Evolutionary conservation across 2,113 vertebrate genomes (phyloP).

Genomic region (Bos taurus): DNA sequence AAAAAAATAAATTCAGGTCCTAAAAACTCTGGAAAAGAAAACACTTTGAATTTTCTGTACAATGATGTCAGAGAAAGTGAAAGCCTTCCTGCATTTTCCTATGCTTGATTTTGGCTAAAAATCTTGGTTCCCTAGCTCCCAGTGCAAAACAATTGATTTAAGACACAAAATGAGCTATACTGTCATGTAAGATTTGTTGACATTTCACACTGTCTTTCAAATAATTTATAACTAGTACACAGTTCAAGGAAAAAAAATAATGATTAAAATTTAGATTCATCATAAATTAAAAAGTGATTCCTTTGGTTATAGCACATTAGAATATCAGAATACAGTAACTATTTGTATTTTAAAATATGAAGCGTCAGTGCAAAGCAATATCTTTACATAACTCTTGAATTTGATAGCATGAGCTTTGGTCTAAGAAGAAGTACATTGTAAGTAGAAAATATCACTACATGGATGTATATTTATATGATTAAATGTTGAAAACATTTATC

Average conservation of each 20-base stretch:
- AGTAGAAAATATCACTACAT: constrained; percentile 29
- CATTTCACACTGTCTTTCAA: constrained; percentile 55
- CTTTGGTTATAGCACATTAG: constrained; percentile 53
- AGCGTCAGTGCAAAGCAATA: constrained; percentile 6
- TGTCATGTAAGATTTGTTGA: constrained; percentile 65
- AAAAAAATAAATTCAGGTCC: neutral
- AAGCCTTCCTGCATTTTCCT: neutral
- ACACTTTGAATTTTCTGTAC: neutral
- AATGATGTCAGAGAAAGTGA: neutral
- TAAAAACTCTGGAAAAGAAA: neutral
- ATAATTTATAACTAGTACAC: constrained; percentile 38
- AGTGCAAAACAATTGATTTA: constrained; percentile 41
- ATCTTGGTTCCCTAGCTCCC: neutral
- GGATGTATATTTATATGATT: constrained; percentile 16
- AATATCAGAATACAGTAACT: constrained; percentile 27
- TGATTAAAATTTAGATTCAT: constrained; percentile 59
- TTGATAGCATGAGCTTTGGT: constrained; percentile 30
- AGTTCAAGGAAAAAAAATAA: constrained; percentile 31
- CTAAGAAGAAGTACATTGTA: constrained; percentile 30
- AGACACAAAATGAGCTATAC: constrained; percentile 35
- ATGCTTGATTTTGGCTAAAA: constrained; percentile 8
- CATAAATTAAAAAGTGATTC: constrained; percentile 62
- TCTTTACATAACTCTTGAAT: neutral
- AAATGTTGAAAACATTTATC: constrained; percentile 35
- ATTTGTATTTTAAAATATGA: constrained; percentile 57